Base-by-base conservation (phyloP, 1,140 invertebrate species). In the Rhagoletis zephyria region DNA sequence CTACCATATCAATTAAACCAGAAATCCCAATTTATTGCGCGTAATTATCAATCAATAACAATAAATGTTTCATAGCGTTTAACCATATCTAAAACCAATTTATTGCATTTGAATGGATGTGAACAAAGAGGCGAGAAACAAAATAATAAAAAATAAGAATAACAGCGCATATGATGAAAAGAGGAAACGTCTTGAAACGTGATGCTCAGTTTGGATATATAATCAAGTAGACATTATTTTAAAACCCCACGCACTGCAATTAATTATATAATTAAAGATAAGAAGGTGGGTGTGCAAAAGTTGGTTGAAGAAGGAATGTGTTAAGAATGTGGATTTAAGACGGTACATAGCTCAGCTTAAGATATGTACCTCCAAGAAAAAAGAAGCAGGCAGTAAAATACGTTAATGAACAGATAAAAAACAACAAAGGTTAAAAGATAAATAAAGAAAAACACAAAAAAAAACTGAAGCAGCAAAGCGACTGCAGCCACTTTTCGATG, bases 51-150 rank as follows among this genome's bases (percentile, higher is more conserved):
- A 81, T 51, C 74, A 19, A 59, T 56, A 81, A 10, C 12, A 56
- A 81, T 81, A 81, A 81, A 81, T 81, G 51, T 81, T n/a, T 12
- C 74, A 59, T 56, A 59, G 74, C 74, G 56, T 81, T 81, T 81
- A 81, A 56, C 42, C 48, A 48, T 56, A 81, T 81, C 56, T 81
- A 81, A 81, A 51, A 56, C 10, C 74, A 51, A 81, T 81, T 81
- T 81, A 81, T 56, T n/a, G 51, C 74, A 77, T 81, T 81, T 30
- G n/a, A 30, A 56, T 59, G 4, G 74, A 48, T 81, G 74, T 56
- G 74, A 81, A 59, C 5, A 51, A 19, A n/a, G 2, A 63, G 19
- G 48, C 10, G 42, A 59, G 12, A n/a, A 77, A 77, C n/a, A 42
- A 45, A 30, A 30, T 30, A 30, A 30, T 30, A 30, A 30, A 30